A percentile compares a stretch with the other conserved stretches of the same genome.
phyloP scores from a whole-genome alignment of 23 tunicate species.

The Botrylloides violaceus region DNA sequence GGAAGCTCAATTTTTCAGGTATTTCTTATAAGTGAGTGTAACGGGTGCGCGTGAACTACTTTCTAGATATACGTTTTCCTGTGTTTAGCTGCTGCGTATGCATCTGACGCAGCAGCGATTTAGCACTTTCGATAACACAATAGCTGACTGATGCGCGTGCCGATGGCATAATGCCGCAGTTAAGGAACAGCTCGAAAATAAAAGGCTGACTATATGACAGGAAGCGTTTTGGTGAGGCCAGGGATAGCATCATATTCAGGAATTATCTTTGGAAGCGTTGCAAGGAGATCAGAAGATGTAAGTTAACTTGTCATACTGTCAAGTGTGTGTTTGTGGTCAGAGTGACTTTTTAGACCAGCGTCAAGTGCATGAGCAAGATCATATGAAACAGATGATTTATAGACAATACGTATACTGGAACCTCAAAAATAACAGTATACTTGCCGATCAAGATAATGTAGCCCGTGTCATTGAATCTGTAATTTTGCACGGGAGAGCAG shows the following conservation, averaged over 20 bases:
- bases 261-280: background rate
- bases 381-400: too few relatives aligned
- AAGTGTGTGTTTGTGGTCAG: too few relatives aligned
- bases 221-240: background rate
- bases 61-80: background rate
- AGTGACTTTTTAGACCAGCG: too few relatives aligned
- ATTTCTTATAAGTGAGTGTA: background rate
- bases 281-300: too few relatives aligned
- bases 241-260: background rate
- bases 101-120: background rate
- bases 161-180: background rate
- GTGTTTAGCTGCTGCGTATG: background rate
- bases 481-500: too few relatives aligned
- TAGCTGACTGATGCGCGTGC: background rate
- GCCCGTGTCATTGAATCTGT: too few relatives aligned
- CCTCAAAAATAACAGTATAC: too few relatives aligned
- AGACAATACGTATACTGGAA: too few relatives aligned
- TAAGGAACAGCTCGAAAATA: background rate
- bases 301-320: too few relatives aligned
- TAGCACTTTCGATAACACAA: background rate
- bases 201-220: background rate
- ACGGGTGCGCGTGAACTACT: slow-evolving; percentile 2
- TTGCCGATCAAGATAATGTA: too few relatives aligned
- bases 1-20: background rate
- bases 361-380: too few relatives aligned